phyloP scores from a whole-genome alignment of 2,888 invertebrate genomes.

The Pristionchus exspectatus region DNA sequence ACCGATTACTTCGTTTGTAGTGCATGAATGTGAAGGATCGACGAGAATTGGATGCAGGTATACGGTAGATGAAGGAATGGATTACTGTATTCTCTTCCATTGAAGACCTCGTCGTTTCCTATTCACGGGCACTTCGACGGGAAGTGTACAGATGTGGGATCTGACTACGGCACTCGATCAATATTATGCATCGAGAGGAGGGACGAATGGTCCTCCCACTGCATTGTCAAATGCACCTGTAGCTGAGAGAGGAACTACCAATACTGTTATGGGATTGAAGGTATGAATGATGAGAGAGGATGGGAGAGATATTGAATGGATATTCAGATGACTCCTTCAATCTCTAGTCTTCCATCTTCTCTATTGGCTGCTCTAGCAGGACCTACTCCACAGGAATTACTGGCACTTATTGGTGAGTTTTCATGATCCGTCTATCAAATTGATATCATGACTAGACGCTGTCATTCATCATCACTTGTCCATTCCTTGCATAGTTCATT shows the following conservation, averaged over 20 bases:
- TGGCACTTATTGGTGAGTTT: slow-evolving; percentile 91
- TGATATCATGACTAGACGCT: neutral
- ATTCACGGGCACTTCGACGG: slow-evolving; percentile 93
- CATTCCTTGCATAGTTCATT: neutral
- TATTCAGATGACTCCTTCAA: neutral
- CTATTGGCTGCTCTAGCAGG: slow-evolving; percentile 79
- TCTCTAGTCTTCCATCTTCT: neutral
- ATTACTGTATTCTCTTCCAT: neutral
- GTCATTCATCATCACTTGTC: slow-evolving; percentile 79
- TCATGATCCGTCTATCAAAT: slow-evolving; percentile 82
- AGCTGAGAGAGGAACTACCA: slow-evolving; percentile 3
- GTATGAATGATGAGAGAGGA: neutral
- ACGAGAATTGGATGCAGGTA: slow-evolving; percentile 88
- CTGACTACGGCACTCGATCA: slow-evolving; percentile 94
- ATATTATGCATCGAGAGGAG: slow-evolving; percentile 81
- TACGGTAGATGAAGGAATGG: slow-evolving; percentile 59
- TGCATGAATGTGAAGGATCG: slow-evolving; percentile 97
- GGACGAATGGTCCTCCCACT: slow-evolving; percentile 79
- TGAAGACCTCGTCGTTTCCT: slow-evolving; percentile 88
- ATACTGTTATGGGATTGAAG: slow-evolving; percentile 35
- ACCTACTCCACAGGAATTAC: slow-evolving; percentile 92
- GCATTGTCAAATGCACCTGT: neutral
- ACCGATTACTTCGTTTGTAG: slow-evolving; percentile 94
- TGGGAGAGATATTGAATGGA: neutral
- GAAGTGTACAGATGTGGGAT: slow-evolving; percentile 97